Evolutionary conservation across 2,888 invertebrate genomes (phyloP).

Genomic region (Ctena decussata): DNA sequence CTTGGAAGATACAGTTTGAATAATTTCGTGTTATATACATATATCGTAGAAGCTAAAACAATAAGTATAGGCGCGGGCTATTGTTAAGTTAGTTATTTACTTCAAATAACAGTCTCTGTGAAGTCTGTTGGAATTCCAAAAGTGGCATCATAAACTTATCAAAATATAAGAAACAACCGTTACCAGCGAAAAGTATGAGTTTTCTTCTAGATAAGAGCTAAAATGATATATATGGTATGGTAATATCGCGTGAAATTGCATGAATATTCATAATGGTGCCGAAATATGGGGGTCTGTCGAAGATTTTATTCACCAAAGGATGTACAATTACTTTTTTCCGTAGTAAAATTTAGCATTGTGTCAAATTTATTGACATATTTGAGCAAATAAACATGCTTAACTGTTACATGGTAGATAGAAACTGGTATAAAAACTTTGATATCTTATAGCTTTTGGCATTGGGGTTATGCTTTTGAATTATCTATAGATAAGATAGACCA

Average conservation of each 20-base stretch:
- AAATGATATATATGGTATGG: conserved; percentile 67
- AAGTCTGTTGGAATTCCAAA: conserved; percentile 62
- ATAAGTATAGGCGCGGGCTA: conserved; percentile 28
- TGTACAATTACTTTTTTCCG: neutral
- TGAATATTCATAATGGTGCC: conserved; percentile 65
- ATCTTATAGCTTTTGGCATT: neutral
- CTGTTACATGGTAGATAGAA: neutral
- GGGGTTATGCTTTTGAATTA: neutral
- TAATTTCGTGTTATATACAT: conserved; percentile 69
- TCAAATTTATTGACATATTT: conserved; percentile 5
- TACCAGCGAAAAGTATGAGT: conserved; percentile 64
- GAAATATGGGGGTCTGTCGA: conserved; percentile 17
- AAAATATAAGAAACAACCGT: conserved; percentile 63
- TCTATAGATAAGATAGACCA: neutral
- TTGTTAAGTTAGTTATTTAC: conserved; percentile 56
- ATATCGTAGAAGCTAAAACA: conserved; percentile 54
- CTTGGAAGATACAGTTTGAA: conserved; percentile 54
- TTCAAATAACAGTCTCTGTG: conserved; percentile 55
- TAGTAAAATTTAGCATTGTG: neutral
- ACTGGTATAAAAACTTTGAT: neutral
- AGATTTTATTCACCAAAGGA: neutral
- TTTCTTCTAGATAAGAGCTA: conserved; percentile 21
- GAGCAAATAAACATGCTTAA: neutral
- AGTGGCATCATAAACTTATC: conserved; percentile 65
- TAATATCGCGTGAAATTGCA: conserved; percentile 63